Evolutionary conservation across 1,140 invertebrate genomes (phyloP), one percentile per base, ranked within the genome.

Genomic region (Subanguina moxae): DNA sequence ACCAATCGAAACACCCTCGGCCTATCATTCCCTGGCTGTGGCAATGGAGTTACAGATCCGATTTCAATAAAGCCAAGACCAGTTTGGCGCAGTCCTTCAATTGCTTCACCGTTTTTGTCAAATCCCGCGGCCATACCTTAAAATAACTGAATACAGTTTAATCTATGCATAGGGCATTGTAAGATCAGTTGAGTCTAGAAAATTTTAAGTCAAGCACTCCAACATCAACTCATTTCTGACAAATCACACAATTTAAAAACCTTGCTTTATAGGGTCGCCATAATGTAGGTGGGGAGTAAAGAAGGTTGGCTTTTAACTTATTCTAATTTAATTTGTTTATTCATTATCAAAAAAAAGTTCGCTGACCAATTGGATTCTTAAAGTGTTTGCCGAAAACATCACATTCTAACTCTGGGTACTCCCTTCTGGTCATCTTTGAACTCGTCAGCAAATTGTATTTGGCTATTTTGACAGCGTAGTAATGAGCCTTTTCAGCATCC

Each of bases 21-120:
- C 83, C 90, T 91, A 13, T 88, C 87, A 84, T 98, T 97, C 3
- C 95, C 95, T 13, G 87, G 82, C 84, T 98, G 94, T 11, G 94
- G 90, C 73, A 88, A 71, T 1, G 94, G 95, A 5, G 95, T 98
- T 0, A 98, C 89, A 17, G 93, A 94, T 7, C 48, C 48, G 75
- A 98, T 89, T 87, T 98, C 95, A 42, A 97, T 88, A 85, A 96
- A 93, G 25, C 93, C 90, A 86, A 97, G 97, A 0, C 94, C 94
- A 62, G 93, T 85, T 77, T 89, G 88, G 57, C 88, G 86, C 28
- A 98, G 83, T 0, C 91, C 90, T 68, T 88, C 83, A 0, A 96
- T 86, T 27, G 91, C 92, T 86, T 97, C 91, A 11, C 88, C 94
- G 84, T 97, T 88, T 83, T 98, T 98, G 83, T 98, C 95, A 86